Conservation (phyloP, 2,888 invertebrate species). For the Acleris sparsana region DNA sequence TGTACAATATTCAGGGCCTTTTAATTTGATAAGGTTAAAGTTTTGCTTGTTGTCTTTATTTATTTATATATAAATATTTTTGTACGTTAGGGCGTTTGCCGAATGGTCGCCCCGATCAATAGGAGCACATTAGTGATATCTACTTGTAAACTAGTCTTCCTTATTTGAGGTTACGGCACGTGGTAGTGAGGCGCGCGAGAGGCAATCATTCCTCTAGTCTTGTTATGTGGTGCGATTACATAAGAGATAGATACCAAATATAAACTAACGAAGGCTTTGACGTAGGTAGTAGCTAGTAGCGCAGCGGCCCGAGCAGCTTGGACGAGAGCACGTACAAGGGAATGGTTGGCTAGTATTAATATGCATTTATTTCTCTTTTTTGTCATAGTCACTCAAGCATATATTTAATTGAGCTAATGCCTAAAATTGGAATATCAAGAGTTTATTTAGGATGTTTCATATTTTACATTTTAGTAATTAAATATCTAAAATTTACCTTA, state of each 20-base stretch:
- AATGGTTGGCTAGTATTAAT: slow-evolving; percentile 79
- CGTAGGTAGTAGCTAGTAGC: slow-evolving; percentile 57
- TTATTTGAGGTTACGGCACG: slow-evolving; percentile 63
- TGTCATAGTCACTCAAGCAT: slow-evolving; percentile 82
- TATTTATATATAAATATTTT: slow-evolving; percentile 66
- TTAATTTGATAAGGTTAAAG: slow-evolving; percentile 74
- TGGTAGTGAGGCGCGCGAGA: slow-evolving; percentile 65
- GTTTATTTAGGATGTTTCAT: slow-evolving; percentile 84
- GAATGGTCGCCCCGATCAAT: slow-evolving; percentile 67
- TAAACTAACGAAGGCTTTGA: slow-evolving; percentile 78
- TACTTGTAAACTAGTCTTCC: slow-evolving; percentile 83
- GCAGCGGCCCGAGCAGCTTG: slow-evolving; percentile 80
- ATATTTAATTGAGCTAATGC: slow-evolving; percentile 82
- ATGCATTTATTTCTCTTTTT: slow-evolving; percentile 83
- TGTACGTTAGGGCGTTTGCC: slow-evolving; percentile 65
- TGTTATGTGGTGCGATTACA: slow-evolving; percentile 80
- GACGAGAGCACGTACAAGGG: slow-evolving; percentile 69
- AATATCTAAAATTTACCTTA: slow-evolving; percentile 84
- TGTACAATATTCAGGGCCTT: slow-evolving; percentile 77
- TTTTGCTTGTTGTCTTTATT: slow-evolving; percentile 79
- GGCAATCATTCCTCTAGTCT: slow-evolving; percentile 83
- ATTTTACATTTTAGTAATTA: slow-evolving; percentile 84
- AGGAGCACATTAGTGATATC: slow-evolving; percentile 78
- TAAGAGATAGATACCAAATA: slow-evolving; percentile 75
- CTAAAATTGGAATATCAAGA: slow-evolving; percentile 83